A percentile compares a stretch with the other conserved stretches of the same genome.
phyloP scores from a whole-genome alignment of 2,888 invertebrate genomes.

The Hedychridium roseum region DNA sequence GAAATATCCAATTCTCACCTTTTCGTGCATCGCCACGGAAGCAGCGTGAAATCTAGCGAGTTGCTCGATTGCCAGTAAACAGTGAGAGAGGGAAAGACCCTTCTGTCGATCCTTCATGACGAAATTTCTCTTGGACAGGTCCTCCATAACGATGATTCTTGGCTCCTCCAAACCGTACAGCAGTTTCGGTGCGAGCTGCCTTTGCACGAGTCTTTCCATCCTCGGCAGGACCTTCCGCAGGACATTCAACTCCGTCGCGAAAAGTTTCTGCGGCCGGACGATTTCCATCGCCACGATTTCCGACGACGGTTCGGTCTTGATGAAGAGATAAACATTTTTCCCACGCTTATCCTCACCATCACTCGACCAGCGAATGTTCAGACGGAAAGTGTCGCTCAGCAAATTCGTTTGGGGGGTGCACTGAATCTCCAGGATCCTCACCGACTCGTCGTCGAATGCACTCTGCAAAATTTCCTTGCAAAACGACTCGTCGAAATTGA shows the following conservation, averaged over 20 bases:
- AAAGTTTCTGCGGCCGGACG: constrained; percentile 27
- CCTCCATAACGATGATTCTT: constrained; percentile 34
- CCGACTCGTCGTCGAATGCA: not conserved
- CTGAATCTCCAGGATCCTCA: constrained; percentile 5
- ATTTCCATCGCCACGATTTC: constrained; percentile 5
- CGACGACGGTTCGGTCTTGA: constrained; percentile 30
- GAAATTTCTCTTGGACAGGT: constrained; percentile 29
- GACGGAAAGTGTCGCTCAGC: constrained; percentile 17
- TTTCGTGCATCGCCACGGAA: constrained; percentile 36
- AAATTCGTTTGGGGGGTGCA: no score
- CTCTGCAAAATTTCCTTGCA: constrained; percentile 7
- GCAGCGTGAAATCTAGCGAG: constrained; percentile 45
- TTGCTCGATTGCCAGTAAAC: constrained; percentile 25
- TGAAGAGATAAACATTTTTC: constrained; percentile 23
- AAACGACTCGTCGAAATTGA: not conserved
- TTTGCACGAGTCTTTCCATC: constrained; percentile 21
- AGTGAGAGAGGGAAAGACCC: constrained; percentile 34
- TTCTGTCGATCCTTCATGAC: constrained; percentile 29
- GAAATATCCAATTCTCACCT: constrained; percentile 19
- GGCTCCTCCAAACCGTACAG: constrained; percentile 11
- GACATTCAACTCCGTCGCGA: constrained; percentile 27
- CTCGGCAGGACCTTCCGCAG: constrained; percentile 27
- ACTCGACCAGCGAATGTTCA: not conserved
- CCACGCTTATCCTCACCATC: not conserved
- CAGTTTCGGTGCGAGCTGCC: constrained; percentile 27